Percentiles rank a stretch among this genome's conserved stretches.
These are phyloP conservation scores for Mimumesa dahlbomi DNA, from an alignment of 2,888 invertebrate genomes.

Conservation along the genomic window DNA sequence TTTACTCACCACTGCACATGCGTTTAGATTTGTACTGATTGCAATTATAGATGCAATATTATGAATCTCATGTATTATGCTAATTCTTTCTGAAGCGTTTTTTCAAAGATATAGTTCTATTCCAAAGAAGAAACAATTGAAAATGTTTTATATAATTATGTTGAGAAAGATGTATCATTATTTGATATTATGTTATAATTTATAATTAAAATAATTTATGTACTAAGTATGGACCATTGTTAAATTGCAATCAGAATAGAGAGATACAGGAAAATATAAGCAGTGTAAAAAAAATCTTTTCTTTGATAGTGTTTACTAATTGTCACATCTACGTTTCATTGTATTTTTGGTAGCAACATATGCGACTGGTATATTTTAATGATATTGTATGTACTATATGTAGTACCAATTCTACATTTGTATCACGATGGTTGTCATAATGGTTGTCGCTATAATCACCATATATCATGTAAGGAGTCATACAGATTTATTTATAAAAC, in stretches of 20 bases:
- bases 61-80: constrained; percentile 2
- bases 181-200: no score
- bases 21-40: constrained; percentile 42
- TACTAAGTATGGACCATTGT: background rate
- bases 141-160: no score
- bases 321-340: constrained; percentile 23
- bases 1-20: constrained; percentile 48
- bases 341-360: constrained; percentile 48
- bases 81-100: constrained; percentile 2
- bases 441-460: constrained; percentile 54
- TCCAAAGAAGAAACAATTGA: no score
- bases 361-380: constrained; percentile 61
- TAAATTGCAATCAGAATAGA: constrained; percentile 33
- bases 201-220: no score
- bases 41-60: constrained; percentile 34
- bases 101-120: background rate
- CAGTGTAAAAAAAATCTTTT: constrained; percentile 27
- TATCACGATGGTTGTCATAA: constrained; percentile 57
- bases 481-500: constrained; percentile 72
- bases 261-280: constrained; percentile 17
- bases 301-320: constrained; percentile 19
- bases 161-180: no score
- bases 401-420: constrained; percentile 49
- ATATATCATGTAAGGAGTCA: constrained; percentile 62
- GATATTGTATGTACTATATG: constrained; percentile 57